phyloP scores from a whole-genome alignment of 2,888 invertebrate genomes.

The Archips xylosteana region DNA sequence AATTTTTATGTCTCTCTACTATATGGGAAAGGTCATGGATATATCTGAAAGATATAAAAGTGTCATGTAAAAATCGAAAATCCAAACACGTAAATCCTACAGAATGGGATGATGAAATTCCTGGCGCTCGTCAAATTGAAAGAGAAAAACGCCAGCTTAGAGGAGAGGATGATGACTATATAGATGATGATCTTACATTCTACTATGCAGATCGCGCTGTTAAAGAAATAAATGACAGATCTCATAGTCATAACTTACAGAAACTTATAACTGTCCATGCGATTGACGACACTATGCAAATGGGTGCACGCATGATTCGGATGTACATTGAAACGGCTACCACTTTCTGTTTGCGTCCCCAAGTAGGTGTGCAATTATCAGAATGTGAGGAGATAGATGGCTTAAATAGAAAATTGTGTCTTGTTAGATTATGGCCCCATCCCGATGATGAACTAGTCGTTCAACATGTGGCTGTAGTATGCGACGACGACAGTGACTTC shows the following conservation, averaged over 20 bases:
- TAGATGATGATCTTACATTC: conserved; percentile 67
- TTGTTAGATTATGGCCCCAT: conserved; percentile 68
- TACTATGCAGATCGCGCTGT: conserved; percentile 69
- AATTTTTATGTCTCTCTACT: conserved; percentile 50
- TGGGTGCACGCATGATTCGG: conserved; percentile 61
- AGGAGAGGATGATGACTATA: conserved; percentile 54
- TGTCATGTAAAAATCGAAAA: conserved; percentile 47
- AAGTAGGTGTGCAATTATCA: conserved; percentile 52
- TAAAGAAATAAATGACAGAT: conserved; percentile 58
- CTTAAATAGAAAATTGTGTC: conserved; percentile 63
- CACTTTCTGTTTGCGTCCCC: conserved; percentile 65
- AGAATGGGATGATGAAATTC: conserved; percentile 40
- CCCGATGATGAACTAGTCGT: conserved; percentile 67
- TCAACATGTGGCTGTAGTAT: conserved; percentile 60
- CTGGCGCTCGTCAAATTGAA: conserved; percentile 34
- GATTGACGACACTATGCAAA: conserved; percentile 57
- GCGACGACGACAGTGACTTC: conserved; percentile 67
- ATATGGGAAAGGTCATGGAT: conserved; percentile 47
- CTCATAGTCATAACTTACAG: conserved; percentile 63
- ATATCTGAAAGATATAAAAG: conserved; percentile 46
- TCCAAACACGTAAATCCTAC: conserved; percentile 18
- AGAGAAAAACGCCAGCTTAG: conserved; percentile 55
- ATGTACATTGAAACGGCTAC: conserved; percentile 72
- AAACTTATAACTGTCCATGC: conserved; percentile 68
- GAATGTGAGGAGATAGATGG: conserved; percentile 71